Base-by-base conservation (phyloP, 92 coral and sea anemone species). In the Parazoanthus darwini region DNA sequence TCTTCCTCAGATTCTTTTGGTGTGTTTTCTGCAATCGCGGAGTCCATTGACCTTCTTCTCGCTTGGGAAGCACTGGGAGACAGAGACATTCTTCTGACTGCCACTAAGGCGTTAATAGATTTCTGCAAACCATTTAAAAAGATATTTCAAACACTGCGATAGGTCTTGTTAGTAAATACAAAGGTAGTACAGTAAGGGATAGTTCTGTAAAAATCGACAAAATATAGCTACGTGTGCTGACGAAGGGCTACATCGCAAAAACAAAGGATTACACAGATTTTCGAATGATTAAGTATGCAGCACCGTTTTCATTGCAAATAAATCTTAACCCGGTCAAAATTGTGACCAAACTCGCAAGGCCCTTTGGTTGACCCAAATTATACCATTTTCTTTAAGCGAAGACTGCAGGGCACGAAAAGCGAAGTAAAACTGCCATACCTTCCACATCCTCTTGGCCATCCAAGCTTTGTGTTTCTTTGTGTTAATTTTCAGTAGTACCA, bases 401-500 rank as follows among this genome's bases (percentile, higher is more conserved):
- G 56, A 42, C 58, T 50, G 42, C 42, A 39, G 74, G 16, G 73
- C 8, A 38, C 8, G 58, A 63, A 29, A 6, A 0, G 38, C 0
- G 22, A 79, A n/a, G 82, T 51, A 10, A n/a, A 63, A 0, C 37
- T 75, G 42, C 39, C 88, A 75, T 89, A 96, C 98, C 94, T 97
- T 97, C 99, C 99, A 97, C 86, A 98, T 90, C 81, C 98, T 90
- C 70, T 96, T 94, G 22, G 99, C 99, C 92, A 97, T 78, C 58
- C 96, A 97, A 29, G 98, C 88, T 83, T 92, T 96, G 90, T 97
- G 99, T 59, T 96, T 96, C 82, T 89, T 90, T 0, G 99, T 97
- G 87, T 95, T 92, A 23, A 97, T 95, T 88, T 94, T 97, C 48
- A 92, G 84, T 6, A 82, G 92, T 33, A 88, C 94, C 39, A 92